A percentile compares a stretch with the other conserved stretches of the same genome.
phyloP scores from a whole-genome alignment of 2,113 vertebrate species.

The Cyanoliseus patagonus region DNA sequence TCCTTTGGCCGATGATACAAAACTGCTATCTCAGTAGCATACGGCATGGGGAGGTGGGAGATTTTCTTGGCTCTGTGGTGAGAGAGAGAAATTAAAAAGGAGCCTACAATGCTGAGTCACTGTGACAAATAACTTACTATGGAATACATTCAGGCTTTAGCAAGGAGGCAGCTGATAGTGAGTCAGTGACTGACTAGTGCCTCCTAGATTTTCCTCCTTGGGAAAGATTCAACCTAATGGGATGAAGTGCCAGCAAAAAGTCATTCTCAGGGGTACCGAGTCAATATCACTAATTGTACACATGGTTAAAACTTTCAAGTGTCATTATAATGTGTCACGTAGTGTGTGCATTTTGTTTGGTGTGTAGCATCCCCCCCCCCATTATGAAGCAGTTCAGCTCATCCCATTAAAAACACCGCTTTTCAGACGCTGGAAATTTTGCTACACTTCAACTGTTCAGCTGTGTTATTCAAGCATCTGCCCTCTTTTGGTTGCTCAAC shows the following conservation, averaged over 20 bases:
- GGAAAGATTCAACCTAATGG: constrained; percentile 65
- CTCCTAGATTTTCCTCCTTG: constrained; percentile 73
- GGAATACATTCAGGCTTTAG: constrained; percentile 79
- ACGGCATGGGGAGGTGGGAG: constrained; percentile 80
- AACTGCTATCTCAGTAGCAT: constrained; percentile 80
- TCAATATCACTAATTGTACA: constrained; percentile 71
- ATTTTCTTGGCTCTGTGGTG: constrained; percentile 79
- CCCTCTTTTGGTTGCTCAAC: not conserved
- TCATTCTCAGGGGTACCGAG: constrained; percentile 48
- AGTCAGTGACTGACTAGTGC: constrained; percentile 78
- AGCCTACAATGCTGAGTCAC: constrained; percentile 87
- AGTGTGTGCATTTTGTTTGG: not conserved
- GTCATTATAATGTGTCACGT: not conserved
- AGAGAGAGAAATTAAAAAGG: constrained; percentile 80
- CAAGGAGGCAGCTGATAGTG: constrained; percentile 76
- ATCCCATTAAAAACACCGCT: not conserved
- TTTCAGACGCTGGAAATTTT: not conserved
- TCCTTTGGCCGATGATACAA: constrained; percentile 76
- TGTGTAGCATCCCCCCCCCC: not conserved
- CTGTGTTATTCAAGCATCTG: not conserved
- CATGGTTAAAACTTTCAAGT: constrained; percentile 62
- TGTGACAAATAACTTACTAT: constrained; percentile 80
- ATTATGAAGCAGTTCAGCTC: not conserved
- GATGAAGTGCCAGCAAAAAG: constrained; percentile 60
- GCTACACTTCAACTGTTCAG: not conserved